phyloP scores from a whole-genome alignment of 2,113 vertebrate species.

The Bos javanicus region DNA sequence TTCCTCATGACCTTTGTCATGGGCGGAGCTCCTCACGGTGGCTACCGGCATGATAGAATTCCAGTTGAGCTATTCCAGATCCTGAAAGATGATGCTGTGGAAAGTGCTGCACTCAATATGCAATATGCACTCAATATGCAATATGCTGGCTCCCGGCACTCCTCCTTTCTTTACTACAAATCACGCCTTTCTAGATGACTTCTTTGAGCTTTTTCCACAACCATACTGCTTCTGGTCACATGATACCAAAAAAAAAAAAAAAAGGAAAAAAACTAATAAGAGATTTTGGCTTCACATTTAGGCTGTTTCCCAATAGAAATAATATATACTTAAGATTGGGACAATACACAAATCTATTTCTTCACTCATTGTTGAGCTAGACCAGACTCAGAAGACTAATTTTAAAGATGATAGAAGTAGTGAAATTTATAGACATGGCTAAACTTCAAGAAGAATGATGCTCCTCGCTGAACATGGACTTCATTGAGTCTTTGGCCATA shows the following conservation, averaged over 20 bases:
- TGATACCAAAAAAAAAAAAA: background rate
- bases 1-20: too few species aligned
- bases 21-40: too few species aligned
- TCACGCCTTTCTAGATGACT: background rate
- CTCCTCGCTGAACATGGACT: background rate
- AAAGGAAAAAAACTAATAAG: background rate
- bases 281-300: background rate
- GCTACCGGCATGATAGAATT: too few species aligned
- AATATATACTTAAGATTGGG: background rate
- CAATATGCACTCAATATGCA: too few species aligned
- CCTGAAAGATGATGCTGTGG: too few species aligned
- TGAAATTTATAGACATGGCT: background rate
- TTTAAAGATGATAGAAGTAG: background rate
- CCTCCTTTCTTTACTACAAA: background rate
- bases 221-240: background rate
- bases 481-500: accelerated
- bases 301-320: background rate
- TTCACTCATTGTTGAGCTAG: background rate
- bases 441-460: background rate
- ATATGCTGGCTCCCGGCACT: too few species aligned
- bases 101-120: too few species aligned
- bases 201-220: background rate
- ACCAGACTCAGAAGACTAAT: background rate
- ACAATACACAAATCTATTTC: background rate
- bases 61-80: too few species aligned